These are phyloP conservation scores for Planococcus citri DNA, from an alignment of 1,140 invertebrate species.

Conservation along the genomic window DNA sequence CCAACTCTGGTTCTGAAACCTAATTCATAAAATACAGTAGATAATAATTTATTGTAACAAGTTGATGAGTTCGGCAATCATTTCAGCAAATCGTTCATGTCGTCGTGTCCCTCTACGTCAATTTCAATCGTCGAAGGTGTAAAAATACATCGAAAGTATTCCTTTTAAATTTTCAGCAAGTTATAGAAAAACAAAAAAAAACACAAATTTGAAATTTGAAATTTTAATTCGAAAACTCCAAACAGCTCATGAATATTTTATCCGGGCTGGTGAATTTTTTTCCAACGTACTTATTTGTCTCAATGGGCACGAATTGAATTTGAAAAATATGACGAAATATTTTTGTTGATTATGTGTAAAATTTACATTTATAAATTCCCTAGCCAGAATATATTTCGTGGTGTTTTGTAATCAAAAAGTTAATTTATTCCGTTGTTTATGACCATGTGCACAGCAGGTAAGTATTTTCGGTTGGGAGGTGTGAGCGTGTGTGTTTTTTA, in stretches of 20 bases:
- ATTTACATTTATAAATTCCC: slow-evolving; percentile 3
- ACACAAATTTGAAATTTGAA: background rate
- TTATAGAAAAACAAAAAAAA: background rate
- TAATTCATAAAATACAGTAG: too few relatives aligned
- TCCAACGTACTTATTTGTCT: background rate
- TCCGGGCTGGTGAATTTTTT: background rate
- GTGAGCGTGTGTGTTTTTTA: background rate
- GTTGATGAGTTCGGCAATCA: too few relatives aligned
- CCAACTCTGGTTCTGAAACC: too few relatives aligned
- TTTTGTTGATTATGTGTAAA: background rate
- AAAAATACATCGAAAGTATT: too few relatives aligned
- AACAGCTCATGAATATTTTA: background rate
- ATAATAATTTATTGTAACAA: too few relatives aligned
- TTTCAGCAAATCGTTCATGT: too few relatives aligned
- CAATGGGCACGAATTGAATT: background rate
- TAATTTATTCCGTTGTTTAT: slow-evolving; percentile 8
- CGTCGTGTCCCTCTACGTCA: too few relatives aligned
- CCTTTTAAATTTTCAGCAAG: background rate
- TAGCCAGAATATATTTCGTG: background rate
- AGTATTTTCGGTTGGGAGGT: background rate
- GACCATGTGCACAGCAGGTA: background rate
- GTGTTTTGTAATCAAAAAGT: slow-evolving; percentile 8
- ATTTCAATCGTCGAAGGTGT: too few relatives aligned
- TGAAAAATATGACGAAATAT: background rate
- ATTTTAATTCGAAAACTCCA: background rate